phyloP scores from a whole-genome alignment of 2,888 invertebrate species.

The Agriotes lineatus region DNA sequence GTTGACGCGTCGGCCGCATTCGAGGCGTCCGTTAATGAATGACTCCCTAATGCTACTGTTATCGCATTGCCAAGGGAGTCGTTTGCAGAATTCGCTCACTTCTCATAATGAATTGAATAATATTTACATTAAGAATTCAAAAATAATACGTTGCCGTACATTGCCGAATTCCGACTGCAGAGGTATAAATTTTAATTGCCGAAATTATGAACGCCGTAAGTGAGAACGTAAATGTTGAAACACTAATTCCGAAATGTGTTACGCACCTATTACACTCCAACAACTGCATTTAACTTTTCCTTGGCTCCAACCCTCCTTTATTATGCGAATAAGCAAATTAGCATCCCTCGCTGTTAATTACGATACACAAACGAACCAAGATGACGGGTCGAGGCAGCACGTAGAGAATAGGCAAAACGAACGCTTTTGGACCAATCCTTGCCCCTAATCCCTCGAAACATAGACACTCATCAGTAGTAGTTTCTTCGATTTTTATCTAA shows the following conservation, averaged over 20 bases:
- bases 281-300: conserved; percentile 23
- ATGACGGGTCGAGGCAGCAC: no score
- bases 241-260: conserved; percentile 9
- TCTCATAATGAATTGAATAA: conserved; percentile 60
- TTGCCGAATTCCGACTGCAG: conserved; percentile 46
- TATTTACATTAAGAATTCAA: conserved; percentile 60
- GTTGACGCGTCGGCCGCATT: conserved; percentile 53
- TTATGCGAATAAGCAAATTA: conserved; percentile 15
- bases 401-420: no score
- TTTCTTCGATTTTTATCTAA: no score
- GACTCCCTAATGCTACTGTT: conserved; percentile 59
- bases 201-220: conserved; percentile 37
- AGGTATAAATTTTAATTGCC: conserved; percentile 52
- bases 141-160: conserved; percentile 54
- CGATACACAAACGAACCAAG: neutral
- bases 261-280: conserved; percentile 4
- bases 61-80: conserved; percentile 58
- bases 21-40: conserved; percentile 56
- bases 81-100: conserved; percentile 58
- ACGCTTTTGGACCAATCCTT: no score
- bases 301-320: conserved; percentile 9
- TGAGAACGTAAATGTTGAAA: conserved; percentile 15
- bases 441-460: no score
- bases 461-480: no score
- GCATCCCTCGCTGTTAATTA: conserved; percentile 6